Evolutionary conservation across 92 coral and sea anemone genomes (phyloP), one percentile per base, ranked within the genome.

Genomic region (Porites divaricata): DNA sequence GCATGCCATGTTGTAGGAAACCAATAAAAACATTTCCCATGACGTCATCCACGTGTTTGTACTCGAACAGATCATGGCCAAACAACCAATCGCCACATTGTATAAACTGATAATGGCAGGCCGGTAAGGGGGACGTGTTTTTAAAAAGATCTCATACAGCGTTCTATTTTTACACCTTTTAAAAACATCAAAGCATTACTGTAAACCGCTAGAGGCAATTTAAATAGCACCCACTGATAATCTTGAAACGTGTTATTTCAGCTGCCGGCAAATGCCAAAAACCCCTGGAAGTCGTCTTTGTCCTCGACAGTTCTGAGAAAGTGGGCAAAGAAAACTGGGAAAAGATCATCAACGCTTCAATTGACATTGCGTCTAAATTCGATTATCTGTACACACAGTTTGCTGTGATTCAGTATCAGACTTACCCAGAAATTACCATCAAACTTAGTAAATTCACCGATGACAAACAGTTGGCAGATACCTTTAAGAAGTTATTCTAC

Each of bases 251-350:
- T 63, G 12, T 1, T 26, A 26, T 77, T 90, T 25, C 69, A 91
- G 95, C 59, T 54, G 59, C n/a, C 3, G 68, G 75, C 70, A 80
- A 52, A 64, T 96, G 99, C 53, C 62, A 90, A 53, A 92, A 96
- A 17, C 96, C 99, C 5, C 87, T 89, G 73, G 99, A 96, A 82
- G 80, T 96, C 45, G 86, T 96, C 35, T 88, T 94, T 61, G 91
- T 92, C 58, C 90, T 96, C 25, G 99, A 96, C 86, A 96, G 99
- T 70, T 96, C 99, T 25, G 98, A 96, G 79, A 95, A 93, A 77
- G 86, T 95, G 61, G 94, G 96, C 16, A 90, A 83, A 23, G 86
- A 78, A n/a, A 96, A 96, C 90, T 96, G 98, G 98, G 76, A 87
- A 4, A 92, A 89, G 57, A 70, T 95, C 13, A 28, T 94, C 54